Evolutionary conservation across 2,888 invertebrate genomes (phyloP).

Genomic region (Lamellibrachia satsuma): DNA sequence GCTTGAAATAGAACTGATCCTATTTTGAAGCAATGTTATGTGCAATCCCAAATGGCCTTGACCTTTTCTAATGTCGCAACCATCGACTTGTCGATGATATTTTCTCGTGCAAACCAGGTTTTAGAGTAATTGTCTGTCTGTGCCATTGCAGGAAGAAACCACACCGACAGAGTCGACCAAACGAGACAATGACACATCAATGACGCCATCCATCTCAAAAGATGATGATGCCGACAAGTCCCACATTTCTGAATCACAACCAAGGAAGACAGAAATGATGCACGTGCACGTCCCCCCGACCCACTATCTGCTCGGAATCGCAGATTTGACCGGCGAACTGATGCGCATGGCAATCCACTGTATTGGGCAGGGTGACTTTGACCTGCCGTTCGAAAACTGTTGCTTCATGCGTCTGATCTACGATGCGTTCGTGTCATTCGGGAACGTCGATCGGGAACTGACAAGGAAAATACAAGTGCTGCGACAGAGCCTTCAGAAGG

Average conservation of each 20-base stretch:
- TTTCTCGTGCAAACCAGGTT: no score
- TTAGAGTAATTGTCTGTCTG: no score
- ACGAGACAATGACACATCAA: neutral
- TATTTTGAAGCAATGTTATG: no score
- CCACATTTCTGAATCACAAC: neutral
- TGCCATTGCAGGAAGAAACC: neutral
- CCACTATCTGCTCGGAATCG: slow-evolving; percentile 80
- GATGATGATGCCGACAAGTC: neutral
- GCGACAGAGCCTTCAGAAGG: slow-evolving; percentile 81
- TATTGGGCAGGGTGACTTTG: slow-evolving; percentile 74
- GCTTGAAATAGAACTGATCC: no score
- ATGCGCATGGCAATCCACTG: slow-evolving; percentile 89
- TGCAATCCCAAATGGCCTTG: no score
- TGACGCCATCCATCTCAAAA: neutral
- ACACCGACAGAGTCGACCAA: neutral
- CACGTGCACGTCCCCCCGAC: slow-evolving; percentile 55
- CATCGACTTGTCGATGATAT: no score
- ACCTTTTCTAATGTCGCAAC: no score
- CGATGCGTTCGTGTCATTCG: slow-evolving; percentile 69
- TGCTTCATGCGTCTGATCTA: slow-evolving; percentile 74
- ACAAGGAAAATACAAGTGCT: slow-evolving; percentile 77
- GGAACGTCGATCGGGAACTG: slow-evolving; percentile 73
- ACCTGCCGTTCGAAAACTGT: slow-evolving; percentile 74
- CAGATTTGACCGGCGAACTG: slow-evolving; percentile 88
- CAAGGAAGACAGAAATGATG: slow-evolving; percentile 13